Conservation (phyloP, 2,797 vertebrate genomes). For the Cygnus olor region DNA sequence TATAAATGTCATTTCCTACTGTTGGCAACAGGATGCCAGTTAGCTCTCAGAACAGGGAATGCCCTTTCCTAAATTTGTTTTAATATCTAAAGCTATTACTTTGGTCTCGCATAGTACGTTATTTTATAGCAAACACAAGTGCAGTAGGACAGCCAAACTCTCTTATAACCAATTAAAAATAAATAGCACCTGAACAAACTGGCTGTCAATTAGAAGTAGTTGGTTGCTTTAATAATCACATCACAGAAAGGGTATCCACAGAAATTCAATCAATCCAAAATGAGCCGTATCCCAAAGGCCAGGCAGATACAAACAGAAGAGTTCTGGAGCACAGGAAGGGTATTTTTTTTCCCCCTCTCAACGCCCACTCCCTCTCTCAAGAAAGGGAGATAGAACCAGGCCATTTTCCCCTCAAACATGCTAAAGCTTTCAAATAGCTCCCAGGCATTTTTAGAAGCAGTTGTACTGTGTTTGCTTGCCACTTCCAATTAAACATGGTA, state of each 20-base stretch:
- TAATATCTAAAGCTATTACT: neutral
- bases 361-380: neutral
- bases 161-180: slow-evolving; percentile 70
- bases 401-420: slow-evolving; percentile 50
- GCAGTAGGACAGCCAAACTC: slow-evolving; percentile 27
- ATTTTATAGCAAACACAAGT: slow-evolving; percentile 25
- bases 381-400: slow-evolving; percentile 33
- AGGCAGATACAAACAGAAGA: neutral
- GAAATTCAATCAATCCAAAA: slow-evolving; percentile 62
- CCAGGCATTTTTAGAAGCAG: slow-evolving; percentile 43
- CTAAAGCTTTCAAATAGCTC: slow-evolving; percentile 63
- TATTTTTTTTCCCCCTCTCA: slow-evolving; percentile 3
- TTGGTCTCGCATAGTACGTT: neutral
- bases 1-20: slow-evolving; percentile 40
- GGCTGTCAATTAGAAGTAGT: slow-evolving; percentile 70
- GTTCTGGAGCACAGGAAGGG: neutral
- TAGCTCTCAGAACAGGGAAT: neutral
- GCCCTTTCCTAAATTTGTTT: slow-evolving; percentile 30
- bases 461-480: slow-evolving; percentile 57
- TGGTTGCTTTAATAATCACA: slow-evolving; percentile 71
- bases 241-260: slow-evolving; percentile 62
- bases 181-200: slow-evolving; percentile 72
- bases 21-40: neutral
- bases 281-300: neutral
- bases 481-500: slow-evolving; percentile 66